phyloP scores from a whole-genome alignment of 1,140 invertebrate species.

The Nilaparvata lugens region DNA sequence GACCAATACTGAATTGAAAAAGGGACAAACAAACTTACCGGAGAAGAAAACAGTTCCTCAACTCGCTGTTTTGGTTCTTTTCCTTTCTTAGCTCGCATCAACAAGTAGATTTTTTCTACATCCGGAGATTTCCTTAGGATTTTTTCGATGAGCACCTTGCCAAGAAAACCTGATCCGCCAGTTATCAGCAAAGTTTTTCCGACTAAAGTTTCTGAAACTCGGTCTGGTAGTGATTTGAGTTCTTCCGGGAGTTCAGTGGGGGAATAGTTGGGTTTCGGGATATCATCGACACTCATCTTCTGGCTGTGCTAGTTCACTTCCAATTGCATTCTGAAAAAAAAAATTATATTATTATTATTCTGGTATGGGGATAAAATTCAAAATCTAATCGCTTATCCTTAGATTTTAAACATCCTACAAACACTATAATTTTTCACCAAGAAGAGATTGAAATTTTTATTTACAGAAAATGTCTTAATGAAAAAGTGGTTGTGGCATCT shows the following conservation, averaged over 20 bases:
- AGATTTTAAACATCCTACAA: too few species aligned
- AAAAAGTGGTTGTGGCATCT: too few species aligned
- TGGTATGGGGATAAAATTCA: too few species aligned
- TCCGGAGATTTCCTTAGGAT: slow-evolving; percentile 46
- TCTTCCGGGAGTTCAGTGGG: slow-evolving; percentile 16
- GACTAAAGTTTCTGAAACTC: slow-evolving; percentile 34
- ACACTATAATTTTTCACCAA: too few species aligned
- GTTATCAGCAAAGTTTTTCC: slow-evolving; percentile 45
- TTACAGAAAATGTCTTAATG: too few species aligned
- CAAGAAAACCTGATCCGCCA: slow-evolving; percentile 59
- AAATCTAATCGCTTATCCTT: too few species aligned
- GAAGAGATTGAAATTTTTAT: too few species aligned
- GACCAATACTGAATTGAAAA: too few species aligned
- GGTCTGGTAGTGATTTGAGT: slow-evolving; percentile 31
- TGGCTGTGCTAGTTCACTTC: too few species aligned
- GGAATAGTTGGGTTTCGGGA: slow-evolving; percentile 16
- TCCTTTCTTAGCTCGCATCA: slow-evolving; percentile 71
- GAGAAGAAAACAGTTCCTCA: slow-evolving; percentile 51
- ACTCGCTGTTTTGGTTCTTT: slow-evolving; percentile 55
- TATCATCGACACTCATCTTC: not conserved
- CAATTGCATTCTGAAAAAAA: too few species aligned
- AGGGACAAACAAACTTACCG: slow-evolving; percentile 40
- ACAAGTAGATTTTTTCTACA: slow-evolving; percentile 63
- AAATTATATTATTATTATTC: too few species aligned
- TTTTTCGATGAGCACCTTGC: slow-evolving; percentile 63